Percentiles rank a stretch among this genome's conserved stretches.
phyloP scores from a whole-genome alignment of 2,797 vertebrate species.

The Neomorphus geoffroyi region DNA sequence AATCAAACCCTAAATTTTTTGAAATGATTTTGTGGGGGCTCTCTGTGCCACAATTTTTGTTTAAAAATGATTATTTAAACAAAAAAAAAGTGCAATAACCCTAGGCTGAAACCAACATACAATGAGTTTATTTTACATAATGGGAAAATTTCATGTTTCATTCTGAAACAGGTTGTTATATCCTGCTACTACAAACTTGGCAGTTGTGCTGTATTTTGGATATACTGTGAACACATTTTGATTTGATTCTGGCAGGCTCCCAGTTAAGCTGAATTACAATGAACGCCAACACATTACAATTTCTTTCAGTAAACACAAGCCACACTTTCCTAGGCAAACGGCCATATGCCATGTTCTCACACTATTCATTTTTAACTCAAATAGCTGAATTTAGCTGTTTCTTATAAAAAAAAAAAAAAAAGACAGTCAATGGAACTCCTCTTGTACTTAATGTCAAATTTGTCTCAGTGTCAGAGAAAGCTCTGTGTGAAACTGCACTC shows the following conservation, averaged over 20 bases:
- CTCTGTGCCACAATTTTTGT: too few species aligned
- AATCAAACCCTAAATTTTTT: neutral
- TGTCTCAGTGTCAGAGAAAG: neutral
- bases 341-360: conserved; percentile 43
- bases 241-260: conserved; percentile 54
- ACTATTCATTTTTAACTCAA: neutral
- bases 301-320: conserved; percentile 44
- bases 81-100: neutral
- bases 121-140: neutral
- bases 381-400: neutral
- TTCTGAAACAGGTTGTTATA: conserved; percentile 7
- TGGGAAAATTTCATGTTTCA: neutral
- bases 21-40: neutral
- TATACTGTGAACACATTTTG: conserved; percentile 51
- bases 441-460: neutral
- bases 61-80: neutral
- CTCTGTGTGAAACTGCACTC: neutral
- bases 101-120: neutral
- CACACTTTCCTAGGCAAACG: conserved; percentile 20
- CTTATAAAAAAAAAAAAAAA: neutral
- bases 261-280: conserved; percentile 51
- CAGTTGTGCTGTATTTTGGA: conserved; percentile 31
- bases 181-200: conserved; percentile 42
- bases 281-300: conserved; percentile 39
- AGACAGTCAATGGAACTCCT: neutral